Conservation (phyloP, 2,113 vertebrate species). For the Jacana jacana region DNA sequence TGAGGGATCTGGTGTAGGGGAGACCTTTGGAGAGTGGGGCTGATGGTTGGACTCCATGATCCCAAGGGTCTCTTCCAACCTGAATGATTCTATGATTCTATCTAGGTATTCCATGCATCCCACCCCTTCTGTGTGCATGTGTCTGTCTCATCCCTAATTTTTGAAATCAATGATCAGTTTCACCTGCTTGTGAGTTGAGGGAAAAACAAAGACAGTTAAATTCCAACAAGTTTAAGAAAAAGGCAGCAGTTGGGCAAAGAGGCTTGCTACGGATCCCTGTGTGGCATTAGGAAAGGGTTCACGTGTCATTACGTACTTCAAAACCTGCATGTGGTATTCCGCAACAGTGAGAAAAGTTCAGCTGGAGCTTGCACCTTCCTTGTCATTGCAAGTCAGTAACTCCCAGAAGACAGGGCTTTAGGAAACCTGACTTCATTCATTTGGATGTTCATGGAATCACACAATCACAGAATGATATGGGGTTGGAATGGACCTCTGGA, state of each 20-base stretch:
- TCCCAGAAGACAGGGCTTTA: not conserved
- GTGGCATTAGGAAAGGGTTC: not conserved
- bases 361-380: not conserved
- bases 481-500: no score
- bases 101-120: not conserved
- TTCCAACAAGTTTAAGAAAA: not conserved
- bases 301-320: not conserved
- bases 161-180: not conserved
- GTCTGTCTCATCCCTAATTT: not conserved
- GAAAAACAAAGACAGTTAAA: not conserved
- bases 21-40: no score
- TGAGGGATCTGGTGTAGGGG: no score
- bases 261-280: rapidly evolving
- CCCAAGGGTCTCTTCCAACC: no score
- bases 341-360: not conserved
- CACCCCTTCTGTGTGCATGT: not conserved
- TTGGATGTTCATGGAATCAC: not conserved
- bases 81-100: no score
- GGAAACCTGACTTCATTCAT: not conserved
- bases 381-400: not conserved
- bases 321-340: not conserved
- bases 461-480: no score
- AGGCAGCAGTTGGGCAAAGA: not conserved
- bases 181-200: not conserved
- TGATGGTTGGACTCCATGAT: no score